phyloP scores from a whole-genome alignment of 2,113 vertebrate genomes.

The Zootoca vivipara region DNA sequence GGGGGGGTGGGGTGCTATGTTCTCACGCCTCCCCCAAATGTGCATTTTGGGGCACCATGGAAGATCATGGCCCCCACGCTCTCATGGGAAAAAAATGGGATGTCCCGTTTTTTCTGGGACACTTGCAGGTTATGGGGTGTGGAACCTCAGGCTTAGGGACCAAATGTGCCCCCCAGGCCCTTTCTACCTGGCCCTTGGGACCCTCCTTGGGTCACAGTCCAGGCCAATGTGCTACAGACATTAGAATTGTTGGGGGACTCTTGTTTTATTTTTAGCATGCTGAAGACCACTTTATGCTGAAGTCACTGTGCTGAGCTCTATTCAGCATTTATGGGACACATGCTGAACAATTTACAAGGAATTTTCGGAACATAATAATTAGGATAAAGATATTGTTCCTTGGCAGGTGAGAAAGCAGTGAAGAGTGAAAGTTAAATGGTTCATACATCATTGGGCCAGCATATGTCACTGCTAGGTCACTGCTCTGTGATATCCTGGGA shows the following conservation, averaged over 20 bases:
- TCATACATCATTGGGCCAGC: conserved; percentile 67
- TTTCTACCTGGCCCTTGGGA: no score
- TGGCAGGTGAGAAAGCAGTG: conserved; percentile 45
- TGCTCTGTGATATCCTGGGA: conserved; percentile 62
- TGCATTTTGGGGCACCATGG: no score
- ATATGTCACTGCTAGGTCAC: conserved; percentile 66
- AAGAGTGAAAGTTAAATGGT: conserved; percentile 68
- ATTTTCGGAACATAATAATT: conserved; percentile 62
- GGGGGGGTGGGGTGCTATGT: no score
- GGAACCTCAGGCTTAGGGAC: no score
- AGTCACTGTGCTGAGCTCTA: conserved; percentile 41
- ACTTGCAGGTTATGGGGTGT: no score
- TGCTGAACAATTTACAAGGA: conserved; percentile 67
- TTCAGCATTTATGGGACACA: conserved; percentile 30
- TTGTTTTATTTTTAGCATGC: conserved; percentile 23
- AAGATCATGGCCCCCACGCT: no score
- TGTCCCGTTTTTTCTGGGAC: no score
- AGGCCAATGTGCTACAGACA: neutral
- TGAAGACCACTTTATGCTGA: conserved; percentile 51
- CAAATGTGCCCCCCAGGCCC: neutral
- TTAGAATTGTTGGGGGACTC: neutral
- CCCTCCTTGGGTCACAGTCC: no score
- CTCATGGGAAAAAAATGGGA: no score
- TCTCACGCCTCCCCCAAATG: no score
- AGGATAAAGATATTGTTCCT: conserved; percentile 55